Conservation (phyloP, 2,113 vertebrate genomes). For the Dicerorhinus sumatrensis region DNA sequence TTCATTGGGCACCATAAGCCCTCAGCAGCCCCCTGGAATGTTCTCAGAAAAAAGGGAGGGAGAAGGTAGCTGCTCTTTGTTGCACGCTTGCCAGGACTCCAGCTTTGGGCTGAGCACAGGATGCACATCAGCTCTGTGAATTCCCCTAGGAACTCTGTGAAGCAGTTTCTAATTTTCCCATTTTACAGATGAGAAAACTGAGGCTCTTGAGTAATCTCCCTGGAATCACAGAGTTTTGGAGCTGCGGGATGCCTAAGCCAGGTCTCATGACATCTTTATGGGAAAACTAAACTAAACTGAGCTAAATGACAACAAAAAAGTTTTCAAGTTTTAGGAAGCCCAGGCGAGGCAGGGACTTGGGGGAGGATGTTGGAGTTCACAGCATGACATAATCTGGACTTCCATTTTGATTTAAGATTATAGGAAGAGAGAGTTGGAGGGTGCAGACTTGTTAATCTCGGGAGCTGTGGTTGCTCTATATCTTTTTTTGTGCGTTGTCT, state of each 20-base stretch:
- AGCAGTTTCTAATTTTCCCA: neutral
- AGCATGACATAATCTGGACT: neutral
- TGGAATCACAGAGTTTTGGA: neutral
- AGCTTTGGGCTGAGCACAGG: neutral
- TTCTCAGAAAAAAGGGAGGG: neutral
- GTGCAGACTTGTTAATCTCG: neutral
- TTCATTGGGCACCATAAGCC: neutral
- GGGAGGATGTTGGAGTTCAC: neutral
- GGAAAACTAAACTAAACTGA: neutral
- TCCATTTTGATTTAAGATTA: neutral
- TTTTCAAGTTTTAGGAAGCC: neutral
- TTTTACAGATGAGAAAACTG: constrained; percentile 3
- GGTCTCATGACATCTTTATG: neutral
- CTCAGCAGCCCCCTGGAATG: neutral
- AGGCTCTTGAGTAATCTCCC: neutral
- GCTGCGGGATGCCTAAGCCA: neutral
- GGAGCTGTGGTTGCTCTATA: neutral
- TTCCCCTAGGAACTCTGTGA: neutral
- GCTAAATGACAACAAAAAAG: neutral
- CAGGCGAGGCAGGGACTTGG: neutral
- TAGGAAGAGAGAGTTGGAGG: neutral
- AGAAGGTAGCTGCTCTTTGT: neutral
- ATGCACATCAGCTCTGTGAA: neutral
- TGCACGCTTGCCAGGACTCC: neutral
- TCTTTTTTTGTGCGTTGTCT: constrained; percentile 19